Conservation (phyloP, 2,888 invertebrate species). For the Operophtera brumata region DNA sequence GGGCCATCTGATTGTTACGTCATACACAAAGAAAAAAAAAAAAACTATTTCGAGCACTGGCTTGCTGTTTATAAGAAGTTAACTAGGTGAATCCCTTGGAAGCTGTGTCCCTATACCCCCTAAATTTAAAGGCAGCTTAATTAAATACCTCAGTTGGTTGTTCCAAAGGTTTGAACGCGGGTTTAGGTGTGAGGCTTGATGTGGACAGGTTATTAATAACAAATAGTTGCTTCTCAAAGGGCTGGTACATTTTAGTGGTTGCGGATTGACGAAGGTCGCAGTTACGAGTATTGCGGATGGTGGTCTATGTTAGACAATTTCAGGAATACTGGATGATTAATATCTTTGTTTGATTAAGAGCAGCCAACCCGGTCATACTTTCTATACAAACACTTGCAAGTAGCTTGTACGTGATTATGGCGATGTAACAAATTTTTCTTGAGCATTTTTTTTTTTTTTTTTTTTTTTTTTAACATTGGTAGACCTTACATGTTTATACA, state of each 20-base stretch:
- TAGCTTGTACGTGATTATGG: no score
- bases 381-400: no score
- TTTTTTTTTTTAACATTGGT: no score
- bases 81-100: background rate
- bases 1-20: no score
- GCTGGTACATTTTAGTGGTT: slow-evolving; percentile 9
- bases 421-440: no score
- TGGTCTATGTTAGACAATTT: background rate
- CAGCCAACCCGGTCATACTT: no score
- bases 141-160: slow-evolving; percentile 41
- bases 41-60: no score
- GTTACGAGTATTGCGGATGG: background rate
- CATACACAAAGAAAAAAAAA: no score
- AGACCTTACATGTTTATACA: no score
- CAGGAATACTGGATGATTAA: no score
- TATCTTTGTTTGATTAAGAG: no score
- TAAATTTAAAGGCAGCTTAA: slow-evolving; percentile 40
- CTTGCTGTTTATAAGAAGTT: background rate
- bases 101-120: slow-evolving; percentile 14
- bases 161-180: slow-evolving; percentile 26
- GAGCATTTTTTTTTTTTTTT: no score
- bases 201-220: slow-evolving; percentile 21
- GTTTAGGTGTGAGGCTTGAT: slow-evolving; percentile 25
- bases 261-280: slow-evolving; percentile 14
- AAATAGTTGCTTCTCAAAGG: slow-evolving; percentile 12